phyloP scores from a whole-genome alignment of 2,797 vertebrate genomes.

The Sebastes flavidus region DNA sequence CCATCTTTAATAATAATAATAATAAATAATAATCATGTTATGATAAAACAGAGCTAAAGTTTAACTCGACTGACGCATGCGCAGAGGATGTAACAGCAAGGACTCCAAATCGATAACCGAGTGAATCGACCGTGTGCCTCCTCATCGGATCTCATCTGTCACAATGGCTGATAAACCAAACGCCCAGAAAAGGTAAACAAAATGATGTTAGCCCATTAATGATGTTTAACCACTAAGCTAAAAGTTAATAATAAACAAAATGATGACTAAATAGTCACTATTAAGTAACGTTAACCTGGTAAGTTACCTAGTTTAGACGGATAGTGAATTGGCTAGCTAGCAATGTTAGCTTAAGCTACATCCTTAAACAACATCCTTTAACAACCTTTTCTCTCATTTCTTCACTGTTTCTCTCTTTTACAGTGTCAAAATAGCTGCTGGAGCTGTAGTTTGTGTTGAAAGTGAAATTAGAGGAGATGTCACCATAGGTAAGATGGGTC shows the following conservation, averaged over 20 bases:
- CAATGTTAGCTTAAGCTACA: constrained; percentile 19
- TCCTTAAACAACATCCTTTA: neutral
- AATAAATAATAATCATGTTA: neutral
- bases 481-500: constrained; percentile 89
- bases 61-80: constrained; percentile 27
- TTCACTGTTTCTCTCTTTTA: constrained; percentile 4
- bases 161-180: constrained; percentile 78
- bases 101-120: constrained; percentile 64
- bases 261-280: neutral
- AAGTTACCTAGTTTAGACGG: neutral
- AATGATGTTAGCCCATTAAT: rapidly evolving
- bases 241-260: neutral
- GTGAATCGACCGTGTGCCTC: constrained; percentile 18
- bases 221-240: rapidly evolving
- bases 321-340: constrained; percentile 12
- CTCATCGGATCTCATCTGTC: neutral
- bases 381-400: neutral
- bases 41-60: neutral
- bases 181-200: constrained; percentile 72
- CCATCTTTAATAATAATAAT: neutral
- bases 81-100: constrained; percentile 5
- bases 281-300: neutral
- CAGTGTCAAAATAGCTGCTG: constrained; percentile 96
- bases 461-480: constrained; percentile 97
- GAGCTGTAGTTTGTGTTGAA: constrained; percentile 96